Conservation (phyloP, 2,888 invertebrate species). For the Dyspetes luteomarginatus region DNA sequence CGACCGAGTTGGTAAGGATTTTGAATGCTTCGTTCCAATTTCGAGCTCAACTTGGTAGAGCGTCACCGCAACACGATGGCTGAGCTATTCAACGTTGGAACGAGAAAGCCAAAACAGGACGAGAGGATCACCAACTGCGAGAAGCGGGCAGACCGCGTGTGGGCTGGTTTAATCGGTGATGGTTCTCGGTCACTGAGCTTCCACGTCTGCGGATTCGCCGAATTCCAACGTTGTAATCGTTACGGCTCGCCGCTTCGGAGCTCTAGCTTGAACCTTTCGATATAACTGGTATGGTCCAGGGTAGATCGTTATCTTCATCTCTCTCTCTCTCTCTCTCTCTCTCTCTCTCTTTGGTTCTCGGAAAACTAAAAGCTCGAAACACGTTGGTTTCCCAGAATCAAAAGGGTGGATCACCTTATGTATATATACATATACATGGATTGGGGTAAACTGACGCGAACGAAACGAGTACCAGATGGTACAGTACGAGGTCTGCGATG, state of each 20-base stretch:
- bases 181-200: conserved; percentile 26
- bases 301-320: conserved; percentile 26
- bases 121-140: conserved; percentile 8
- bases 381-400: conserved; percentile 27
- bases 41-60: conserved; percentile 2
- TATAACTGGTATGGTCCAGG: conserved; percentile 7
- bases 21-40: conserved; percentile 3
- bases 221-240: conserved; percentile 44
- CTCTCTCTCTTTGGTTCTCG: neutral
- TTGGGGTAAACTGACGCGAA: conserved; percentile 13
- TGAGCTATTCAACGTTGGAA: neutral
- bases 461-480: conserved; percentile 14
- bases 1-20: neutral
- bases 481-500: neutral
- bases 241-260: conserved; percentile 4
- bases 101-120: conserved; percentile 17
- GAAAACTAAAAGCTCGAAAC: conserved; percentile 29
- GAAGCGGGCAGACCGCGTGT: conserved; percentile 2
- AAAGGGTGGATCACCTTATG: neutral
- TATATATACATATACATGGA: neutral
- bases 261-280: neutral
- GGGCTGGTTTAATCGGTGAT: conserved; percentile 1
- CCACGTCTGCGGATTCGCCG: neutral
- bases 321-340: neutral
- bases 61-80: conserved; percentile 1